These are phyloP conservation scores for Saguinus midas DNA, from an alignment of 2,113 vertebrate species.

Conservation along the genomic window DNA sequence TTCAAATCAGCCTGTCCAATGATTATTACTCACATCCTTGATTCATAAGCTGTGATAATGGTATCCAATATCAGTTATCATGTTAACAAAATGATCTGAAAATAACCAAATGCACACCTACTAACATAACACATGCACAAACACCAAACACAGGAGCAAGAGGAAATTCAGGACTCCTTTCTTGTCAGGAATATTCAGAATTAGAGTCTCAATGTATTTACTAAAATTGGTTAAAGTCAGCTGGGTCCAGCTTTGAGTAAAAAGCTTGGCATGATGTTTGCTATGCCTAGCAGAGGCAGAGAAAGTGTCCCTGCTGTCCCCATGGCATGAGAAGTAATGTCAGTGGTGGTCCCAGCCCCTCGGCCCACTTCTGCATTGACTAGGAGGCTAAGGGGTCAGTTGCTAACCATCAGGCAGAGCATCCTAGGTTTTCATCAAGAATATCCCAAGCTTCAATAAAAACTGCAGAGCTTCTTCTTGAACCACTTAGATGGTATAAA, in stretches of 20 bases:
- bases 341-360: fast-evolving
- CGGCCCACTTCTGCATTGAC: not conserved
- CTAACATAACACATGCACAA: not conserved
- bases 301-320: not conserved
- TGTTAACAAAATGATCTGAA: conserved; percentile 47
- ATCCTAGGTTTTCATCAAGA: not conserved
- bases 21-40: conserved; percentile 68
- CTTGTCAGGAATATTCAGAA: not conserved
- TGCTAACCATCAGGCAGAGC: not conserved
- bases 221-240: not conserved
- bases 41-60: conserved; percentile 72
- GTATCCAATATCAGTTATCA: conserved; percentile 70
- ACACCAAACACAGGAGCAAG: not conserved
- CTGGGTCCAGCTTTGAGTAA: not conserved
- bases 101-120: not conserved
- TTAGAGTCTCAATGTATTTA: conserved; percentile 48
- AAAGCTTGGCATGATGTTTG: not conserved
- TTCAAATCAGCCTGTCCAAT: conserved; percentile 58
- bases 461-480: not conserved
- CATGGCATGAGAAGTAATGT: not conserved
- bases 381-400: not conserved
- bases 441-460: not conserved
- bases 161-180: not conserved
- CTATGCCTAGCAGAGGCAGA: not conserved
- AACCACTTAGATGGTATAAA: not conserved